Conservation (phyloP, 2,888 invertebrate species). For the Andrena chrysosceles region DNA sequence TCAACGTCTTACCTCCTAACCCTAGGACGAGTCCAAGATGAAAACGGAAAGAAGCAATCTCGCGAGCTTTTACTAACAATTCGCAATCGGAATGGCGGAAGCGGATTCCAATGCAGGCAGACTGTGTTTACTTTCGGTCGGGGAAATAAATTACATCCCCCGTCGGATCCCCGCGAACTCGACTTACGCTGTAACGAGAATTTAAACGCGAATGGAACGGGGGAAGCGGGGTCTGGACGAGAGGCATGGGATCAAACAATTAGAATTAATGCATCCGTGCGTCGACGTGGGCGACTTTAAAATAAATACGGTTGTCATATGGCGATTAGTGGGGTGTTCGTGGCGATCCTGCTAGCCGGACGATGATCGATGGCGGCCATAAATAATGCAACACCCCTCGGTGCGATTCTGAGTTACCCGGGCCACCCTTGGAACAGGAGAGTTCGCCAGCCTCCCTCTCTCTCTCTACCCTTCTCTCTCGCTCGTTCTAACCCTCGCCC, state of each 20-base stretch:
- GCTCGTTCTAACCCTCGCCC: slow-evolving; percentile 55
- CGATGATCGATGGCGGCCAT: slow-evolving; percentile 84
- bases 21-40: slow-evolving; percentile 48
- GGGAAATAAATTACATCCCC: slow-evolving; percentile 36
- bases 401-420: slow-evolving; percentile 74
- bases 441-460: slow-evolving; percentile 65
- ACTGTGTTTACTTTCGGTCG: slow-evolving; percentile 23
- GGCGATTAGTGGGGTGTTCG: slow-evolving; percentile 84
- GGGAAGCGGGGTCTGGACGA: slow-evolving; percentile 15
- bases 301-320: slow-evolving; percentile 84
- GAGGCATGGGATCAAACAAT: slow-evolving; percentile 75
- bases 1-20: slow-evolving; percentile 54
- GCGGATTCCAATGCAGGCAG: background rate
- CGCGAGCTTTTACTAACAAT: background rate
- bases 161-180: background rate
- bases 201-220: slow-evolving; percentile 37
- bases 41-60: slow-evolving; percentile 34
- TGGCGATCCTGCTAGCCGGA: slow-evolving; percentile 76
- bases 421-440: slow-evolving; percentile 78
- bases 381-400: slow-evolving; percentile 83
- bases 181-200: slow-evolving; percentile 37
- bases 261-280: slow-evolving; percentile 81
- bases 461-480: background rate
- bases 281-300: slow-evolving; percentile 80
- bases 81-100: background rate